Percentiles rank a stretch among this genome's conserved stretches.
Evolutionary conservation across 2,113 vertebrate genomes (phyloP).

Genomic region (Speoplatyrhinus poulsoni): DNA sequence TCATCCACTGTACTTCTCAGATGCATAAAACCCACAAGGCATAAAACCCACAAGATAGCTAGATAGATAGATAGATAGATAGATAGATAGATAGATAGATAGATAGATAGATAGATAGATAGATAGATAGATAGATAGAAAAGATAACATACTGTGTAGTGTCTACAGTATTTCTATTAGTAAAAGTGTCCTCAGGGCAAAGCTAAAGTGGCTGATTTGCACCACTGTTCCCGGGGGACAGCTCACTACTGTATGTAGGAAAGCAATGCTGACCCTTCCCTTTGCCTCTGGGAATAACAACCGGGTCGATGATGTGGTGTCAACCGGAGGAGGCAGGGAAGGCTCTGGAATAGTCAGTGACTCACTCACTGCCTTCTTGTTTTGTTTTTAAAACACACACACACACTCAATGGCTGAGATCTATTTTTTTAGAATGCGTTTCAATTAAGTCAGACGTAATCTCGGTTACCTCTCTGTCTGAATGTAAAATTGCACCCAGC

Average conservation of each 20-base stretch:
- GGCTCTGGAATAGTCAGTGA: conserved; percentile 33
- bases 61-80: too few relatives aligned
- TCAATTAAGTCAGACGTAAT: background rate
- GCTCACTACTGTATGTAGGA: conserved; percentile 51
- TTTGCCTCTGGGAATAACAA: conserved; percentile 35
- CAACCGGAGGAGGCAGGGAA: conserved; percentile 23
- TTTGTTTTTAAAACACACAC: background rate
- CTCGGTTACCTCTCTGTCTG: background rate
- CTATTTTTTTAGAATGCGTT: background rate
- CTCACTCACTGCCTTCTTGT: conserved; percentile 15
- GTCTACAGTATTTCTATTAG: conserved; percentile 30
- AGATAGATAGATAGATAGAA: background rate
- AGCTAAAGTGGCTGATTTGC: conserved; percentile 40
- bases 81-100: too few relatives aligned
- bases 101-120: background rate
- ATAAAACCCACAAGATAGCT: too few relatives aligned
- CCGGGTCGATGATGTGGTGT: conserved; percentile 20
- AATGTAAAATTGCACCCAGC: too few relatives aligned
- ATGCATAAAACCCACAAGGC: too few relatives aligned
- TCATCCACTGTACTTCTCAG: too few relatives aligned
- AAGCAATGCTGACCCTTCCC: conserved; percentile 53
- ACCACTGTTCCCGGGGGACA: conserved; percentile 36
- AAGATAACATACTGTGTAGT: conserved; percentile 4
- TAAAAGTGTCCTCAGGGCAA: conserved; percentile 48
- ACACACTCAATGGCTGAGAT: background rate